Evolutionary conservation across 2,888 invertebrate species (phyloP), one percentile per base, ranked within the genome.

Genomic region (Lasioglossum villosulum): DNA sequence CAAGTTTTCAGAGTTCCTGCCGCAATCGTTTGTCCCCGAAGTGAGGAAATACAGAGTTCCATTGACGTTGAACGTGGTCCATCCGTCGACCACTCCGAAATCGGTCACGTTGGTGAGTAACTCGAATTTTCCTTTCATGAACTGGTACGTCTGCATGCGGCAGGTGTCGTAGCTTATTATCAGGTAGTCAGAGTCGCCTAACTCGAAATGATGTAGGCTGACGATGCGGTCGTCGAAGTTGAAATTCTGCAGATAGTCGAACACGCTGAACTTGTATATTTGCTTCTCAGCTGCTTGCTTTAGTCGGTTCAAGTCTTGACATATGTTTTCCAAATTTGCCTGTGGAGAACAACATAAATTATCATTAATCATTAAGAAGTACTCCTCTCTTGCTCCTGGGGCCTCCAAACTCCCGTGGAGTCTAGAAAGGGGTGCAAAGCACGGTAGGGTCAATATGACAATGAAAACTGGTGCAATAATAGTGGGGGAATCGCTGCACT

Each of bases 21-120:
- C 89, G 88, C 96, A 96, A 19, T 75, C 85, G 0, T 75, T 81
- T 56, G 90, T 88, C 2, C 93, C 93, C 37, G 93, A 91, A 2
- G 95, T 94, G 10, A 96, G 92, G 23, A 96, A 92, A 85, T 95
- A 96, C 70, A 95, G 87, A 1, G 92, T 86, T 10, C 93, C 86
- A 0, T 93, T 89, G 76, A 93, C 91, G 34, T 87, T 88, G 0
- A 96, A 94, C 1, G 95, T 92, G 6, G 95, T 91, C 91, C 96
- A 95, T 90, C 96, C 95, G 45, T 95, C 93, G 4, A 96, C 92
- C 23, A 92, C 91, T 4, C 96, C 97, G 45, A 96, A 96, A 82
- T 95, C 90, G 19, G 95, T 92, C 63, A 93, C 85, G 14, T 74
- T 87, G 4, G 88, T 91, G 1, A 95, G 48, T 14, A 76, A 81